Percentiles rank a stretch among this genome's conserved stretches.
Evolutionary conservation across 2,797 vertebrate species (phyloP).

Genomic region (Brotogeris chrysoptera): DNA sequence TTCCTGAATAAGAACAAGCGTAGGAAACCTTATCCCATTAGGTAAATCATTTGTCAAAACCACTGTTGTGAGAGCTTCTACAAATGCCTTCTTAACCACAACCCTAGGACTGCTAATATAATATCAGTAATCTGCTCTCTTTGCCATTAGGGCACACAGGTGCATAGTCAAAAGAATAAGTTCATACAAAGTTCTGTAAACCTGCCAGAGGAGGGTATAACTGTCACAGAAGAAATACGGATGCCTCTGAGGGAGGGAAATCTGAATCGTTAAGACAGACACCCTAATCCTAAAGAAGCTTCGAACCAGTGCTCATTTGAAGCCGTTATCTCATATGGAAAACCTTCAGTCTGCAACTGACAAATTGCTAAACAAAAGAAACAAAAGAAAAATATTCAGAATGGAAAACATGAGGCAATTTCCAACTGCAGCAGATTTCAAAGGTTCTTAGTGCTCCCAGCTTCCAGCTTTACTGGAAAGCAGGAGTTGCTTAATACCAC

Average conservation of each 20-base stretch:
- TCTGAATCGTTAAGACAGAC: neutral
- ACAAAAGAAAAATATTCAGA: conserved; percentile 32
- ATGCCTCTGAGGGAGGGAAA: neutral
- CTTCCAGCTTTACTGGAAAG: conserved; percentile 55
- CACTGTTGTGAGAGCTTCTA: neutral
- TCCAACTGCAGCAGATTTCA: conserved; percentile 24
- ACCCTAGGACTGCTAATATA: neutral
- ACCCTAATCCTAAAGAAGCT: neutral
- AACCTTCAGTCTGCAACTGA: neutral
- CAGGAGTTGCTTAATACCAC: conserved; percentile 16
- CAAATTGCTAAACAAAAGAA: neutral
- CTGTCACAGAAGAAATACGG: neutral
- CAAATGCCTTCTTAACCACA: neutral
- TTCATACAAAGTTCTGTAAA: neutral
- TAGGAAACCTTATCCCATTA: neutral
- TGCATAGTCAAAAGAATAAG: neutral
- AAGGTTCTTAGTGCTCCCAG: neutral
- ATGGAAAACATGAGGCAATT: conserved; percentile 44
- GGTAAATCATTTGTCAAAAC: conserved; percentile 3
- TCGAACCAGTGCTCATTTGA: neutral
- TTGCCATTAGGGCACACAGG: neutral
- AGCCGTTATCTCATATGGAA: conserved; percentile 5
- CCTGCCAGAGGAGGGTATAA: neutral
- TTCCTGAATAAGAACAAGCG: neutral
- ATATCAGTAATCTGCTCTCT: neutral